Conservation (phyloP, 1,140 invertebrate genomes). For the Temnothorax curvispinosus region DNA sequence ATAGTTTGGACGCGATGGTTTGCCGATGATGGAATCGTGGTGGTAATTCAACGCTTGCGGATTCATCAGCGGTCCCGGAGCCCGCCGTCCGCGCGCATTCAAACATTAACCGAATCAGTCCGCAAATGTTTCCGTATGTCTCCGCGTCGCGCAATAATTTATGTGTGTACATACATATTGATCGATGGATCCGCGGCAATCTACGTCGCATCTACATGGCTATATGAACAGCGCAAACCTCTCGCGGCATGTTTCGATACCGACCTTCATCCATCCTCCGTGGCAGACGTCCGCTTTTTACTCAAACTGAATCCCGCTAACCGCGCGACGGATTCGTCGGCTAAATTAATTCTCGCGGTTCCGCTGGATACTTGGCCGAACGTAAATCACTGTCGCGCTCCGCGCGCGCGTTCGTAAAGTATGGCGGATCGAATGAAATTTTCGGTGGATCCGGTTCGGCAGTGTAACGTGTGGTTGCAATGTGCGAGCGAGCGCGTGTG, state of each 20-base stretch:
- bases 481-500: constrained; percentile 25
- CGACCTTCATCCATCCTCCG: not conserved
- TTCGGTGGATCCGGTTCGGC: not conserved
- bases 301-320: not conserved
- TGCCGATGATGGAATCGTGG: constrained; percentile 22
- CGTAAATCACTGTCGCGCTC: constrained; percentile 26
- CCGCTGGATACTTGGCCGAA: constrained; percentile 31
- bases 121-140: constrained; percentile 43
- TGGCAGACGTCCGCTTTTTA: constrained; percentile 21
- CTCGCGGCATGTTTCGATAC: not conserved
- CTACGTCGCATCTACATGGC: not conserved
- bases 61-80: constrained; percentile 41
- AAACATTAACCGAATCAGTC: constrained; percentile 51
- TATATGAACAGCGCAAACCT: not conserved
- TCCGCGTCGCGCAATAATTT: constrained; percentile 22
- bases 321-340: not conserved
- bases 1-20: not conserved
- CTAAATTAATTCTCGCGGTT: constrained; percentile 41
- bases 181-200: constrained; percentile 33
- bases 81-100: not conserved
- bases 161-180: constrained; percentile 19
- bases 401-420: not conserved
- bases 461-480: constrained; percentile 1
- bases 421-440: constrained; percentile 19
- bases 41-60: constrained; percentile 44